Evolutionary conservation across 2,797 vertebrate species (phyloP), one percentile per base, ranked within the genome.

Genomic region (Melanotaenia pygmaea): DNA sequence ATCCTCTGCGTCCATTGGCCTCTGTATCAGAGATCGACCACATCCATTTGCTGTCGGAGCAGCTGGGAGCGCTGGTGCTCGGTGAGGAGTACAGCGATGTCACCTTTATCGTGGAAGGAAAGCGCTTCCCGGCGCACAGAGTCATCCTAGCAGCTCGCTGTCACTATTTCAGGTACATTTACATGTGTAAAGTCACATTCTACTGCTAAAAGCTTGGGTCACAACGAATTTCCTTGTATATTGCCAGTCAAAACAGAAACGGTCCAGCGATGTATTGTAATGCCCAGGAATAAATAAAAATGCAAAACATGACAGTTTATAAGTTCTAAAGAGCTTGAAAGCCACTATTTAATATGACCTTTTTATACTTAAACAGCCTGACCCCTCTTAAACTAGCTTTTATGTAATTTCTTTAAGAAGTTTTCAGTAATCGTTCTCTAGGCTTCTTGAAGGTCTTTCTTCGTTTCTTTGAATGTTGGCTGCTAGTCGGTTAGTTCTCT

Each of bases 1-100:
- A 99, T 70, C 96, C 97, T 0, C 93, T 99, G 59, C 96, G 96
- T 40, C 96, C 97, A 0, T 94, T 96, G 85, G 96, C 96, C 67
- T 95, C 97, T 0, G 95, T 98, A 67, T 96, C 97, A 30, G 97
- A 99, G 91, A 98, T 99, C 4, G 97, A 99, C 86, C 98, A 99
- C 53, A 95, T 99, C 84, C 97, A 99, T 91, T 96, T 99, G 81
- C 93, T 99, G 83, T 99, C 98, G 0, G 97, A 99, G 93, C 96
- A 99, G 81, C 94, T 99, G 20, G 98, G 98, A 5, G 96, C 95
- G 7, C 94, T 99, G 70, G 96, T 98, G 82, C 96, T 97, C 0
- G 96, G 96, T 0, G 97, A 99, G 79, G 97, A 99, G 66, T 99
- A 99, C 84, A 98, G 97, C 3, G 98, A 99, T 0, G 98, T 99